Base-by-base conservation (phyloP, 23 tunicate species). In the Ascidia mentula region DNA sequence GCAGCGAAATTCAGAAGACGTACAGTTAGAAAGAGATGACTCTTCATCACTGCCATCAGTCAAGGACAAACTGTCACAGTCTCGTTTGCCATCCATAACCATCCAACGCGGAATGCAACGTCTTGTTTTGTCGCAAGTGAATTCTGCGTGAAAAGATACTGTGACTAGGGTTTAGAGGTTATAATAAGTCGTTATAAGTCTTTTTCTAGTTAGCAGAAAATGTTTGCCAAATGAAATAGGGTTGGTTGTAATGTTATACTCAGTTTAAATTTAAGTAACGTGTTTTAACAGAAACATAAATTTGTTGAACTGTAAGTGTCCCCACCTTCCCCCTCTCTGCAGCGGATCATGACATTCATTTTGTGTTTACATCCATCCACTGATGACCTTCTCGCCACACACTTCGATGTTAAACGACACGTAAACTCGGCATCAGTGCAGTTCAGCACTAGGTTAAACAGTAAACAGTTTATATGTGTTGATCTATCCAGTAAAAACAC, bases 21-120 rank as follows among this genome's bases (percentile, higher is more conserved):
- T 45, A 33, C 81, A 77, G 32, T 2, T 36, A 32, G 69, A 13
- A 30, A 77, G 40, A 15, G 36, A 17, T 36, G 70, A 36, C 31
- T 46, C 70, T 30, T 77, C 81, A 37, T 77, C 81, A 37, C 70
- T 45, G 15, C 34, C 33, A 45, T 46, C 81, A 45, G 38, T 1
- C 17, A 39, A 31, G 18, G 36, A 45, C 15, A 33, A 33, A 33
- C 38, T 45, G 38, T 31, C 38, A 40, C 81, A 77, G 72, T 77
- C 81, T 33, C 40, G 35, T 33, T 45, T 33, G 15, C 70, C 81
- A 33, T 77, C 70, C 69, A 77, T 45, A 2, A 77, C 81, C 30
- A 24, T 45, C 81, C 81, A 77, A 36, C 81, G 40, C 2, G 40
- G 59, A 45, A 77, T 77, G 81, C 81, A 77, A 22, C 32, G 31